Conservation (phyloP, 1,140 invertebrate genomes). For the Atopsyche davidsoni region DNA sequence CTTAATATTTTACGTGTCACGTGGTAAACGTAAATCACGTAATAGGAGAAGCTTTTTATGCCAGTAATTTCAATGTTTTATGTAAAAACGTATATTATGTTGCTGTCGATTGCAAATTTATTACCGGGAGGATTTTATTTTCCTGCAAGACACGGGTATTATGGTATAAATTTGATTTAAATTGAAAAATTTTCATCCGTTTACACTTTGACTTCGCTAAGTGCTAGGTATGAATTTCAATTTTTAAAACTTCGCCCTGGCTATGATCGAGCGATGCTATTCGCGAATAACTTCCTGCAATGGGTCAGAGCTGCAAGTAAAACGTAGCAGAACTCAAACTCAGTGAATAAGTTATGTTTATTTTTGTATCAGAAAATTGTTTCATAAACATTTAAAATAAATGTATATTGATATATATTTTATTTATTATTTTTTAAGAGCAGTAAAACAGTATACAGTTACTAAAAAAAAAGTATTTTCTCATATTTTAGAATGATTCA, state of each 20-base stretch:
- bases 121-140: conserved; percentile 24
- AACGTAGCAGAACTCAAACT: too few relatives aligned
- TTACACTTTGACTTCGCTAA: conserved; percentile 10
- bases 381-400: background rate
- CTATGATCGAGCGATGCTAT: too few relatives aligned
- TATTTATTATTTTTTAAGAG: too few relatives aligned
- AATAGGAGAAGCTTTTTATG: conserved; percentile 15
- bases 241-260: too few relatives aligned
- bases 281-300: too few relatives aligned
- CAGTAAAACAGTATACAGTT: too few relatives aligned
- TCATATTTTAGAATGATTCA: too few relatives aligned
- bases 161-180: conserved; percentile 22
- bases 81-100: conserved; percentile 29
- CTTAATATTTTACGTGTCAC: conserved; percentile 28
- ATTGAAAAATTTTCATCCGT: conserved; percentile 20
- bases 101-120: conserved; percentile 30
- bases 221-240: too few relatives aligned
- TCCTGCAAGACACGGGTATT: conserved; percentile 9
- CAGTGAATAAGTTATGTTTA: too few relatives aligned
- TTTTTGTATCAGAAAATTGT: background rate
- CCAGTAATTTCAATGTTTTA: conserved; percentile 29
- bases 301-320: too few relatives aligned
- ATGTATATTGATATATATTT: background rate
- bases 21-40: conserved; percentile 27
- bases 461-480: too few relatives aligned